Evolutionary conservation across 2,797 vertebrate species (phyloP).

Genomic region (Lemur catta): DNA sequence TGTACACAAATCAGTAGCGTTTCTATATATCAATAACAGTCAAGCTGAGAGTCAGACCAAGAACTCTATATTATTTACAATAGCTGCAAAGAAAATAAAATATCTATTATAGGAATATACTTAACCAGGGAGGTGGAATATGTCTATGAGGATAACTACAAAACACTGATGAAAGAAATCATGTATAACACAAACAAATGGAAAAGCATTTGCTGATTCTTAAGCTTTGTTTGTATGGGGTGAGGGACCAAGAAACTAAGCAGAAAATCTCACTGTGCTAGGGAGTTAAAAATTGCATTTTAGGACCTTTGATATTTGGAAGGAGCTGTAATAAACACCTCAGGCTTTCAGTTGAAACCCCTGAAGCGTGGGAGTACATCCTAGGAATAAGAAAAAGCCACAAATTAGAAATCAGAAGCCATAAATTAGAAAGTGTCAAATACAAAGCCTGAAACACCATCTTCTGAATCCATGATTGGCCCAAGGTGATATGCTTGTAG

Average conservation of each 20-base stretch:
- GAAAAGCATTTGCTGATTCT: not conserved
- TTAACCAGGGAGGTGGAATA: too few species aligned
- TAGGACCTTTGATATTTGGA: not conserved
- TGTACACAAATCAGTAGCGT: too few species aligned
- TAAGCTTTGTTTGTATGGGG: not conserved
- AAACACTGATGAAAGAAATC: too few species aligned
- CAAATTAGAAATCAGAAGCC: not conserved
- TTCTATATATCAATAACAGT: too few species aligned
- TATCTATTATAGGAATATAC: too few species aligned
- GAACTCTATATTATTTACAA: too few species aligned
- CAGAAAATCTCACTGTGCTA: not conserved
- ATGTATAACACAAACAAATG: too few species aligned
- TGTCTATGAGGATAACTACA: too few species aligned
- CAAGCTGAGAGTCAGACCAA: too few species aligned
- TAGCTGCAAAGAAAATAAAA: too few species aligned
- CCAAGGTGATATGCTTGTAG: not conserved
- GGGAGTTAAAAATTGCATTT: not conserved
- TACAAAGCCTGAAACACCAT: not conserved
- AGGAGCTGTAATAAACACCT: not conserved
- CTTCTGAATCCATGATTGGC: not conserved
- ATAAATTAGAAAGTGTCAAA: not conserved
- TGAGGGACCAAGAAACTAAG: not conserved
- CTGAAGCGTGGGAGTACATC: not conserved
- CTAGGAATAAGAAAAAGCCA: not conserved
- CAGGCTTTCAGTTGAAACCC: not conserved